phyloP scores from a whole-genome alignment of 2,797 vertebrate genomes.

The Simalia tracyae region DNA sequence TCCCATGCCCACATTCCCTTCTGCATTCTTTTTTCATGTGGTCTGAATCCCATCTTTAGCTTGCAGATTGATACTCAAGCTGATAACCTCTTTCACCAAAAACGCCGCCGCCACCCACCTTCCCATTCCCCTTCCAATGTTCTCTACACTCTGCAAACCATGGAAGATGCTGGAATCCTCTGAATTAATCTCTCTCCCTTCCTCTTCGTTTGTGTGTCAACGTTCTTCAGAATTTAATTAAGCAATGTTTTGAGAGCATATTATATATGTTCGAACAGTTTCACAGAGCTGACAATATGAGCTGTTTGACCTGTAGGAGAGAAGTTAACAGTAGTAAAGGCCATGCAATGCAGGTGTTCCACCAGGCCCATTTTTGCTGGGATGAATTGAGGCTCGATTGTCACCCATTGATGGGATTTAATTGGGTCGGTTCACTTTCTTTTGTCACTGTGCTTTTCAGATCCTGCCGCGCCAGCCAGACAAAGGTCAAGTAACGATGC shows the following conservation, averaged over 20 bases:
- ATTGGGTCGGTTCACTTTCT: constrained; percentile 26
- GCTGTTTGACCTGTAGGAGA: constrained; percentile 71
- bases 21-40: constrained; percentile 38
- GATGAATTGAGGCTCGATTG: constrained; percentile 24
- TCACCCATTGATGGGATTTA: constrained; percentile 42
- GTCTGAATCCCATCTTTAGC: constrained; percentile 27
- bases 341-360: constrained; percentile 24
- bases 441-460: constrained; percentile 33
- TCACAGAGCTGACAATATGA: constrained; percentile 60
- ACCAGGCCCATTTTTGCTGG: constrained; percentile 22
- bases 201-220: constrained; percentile 69
- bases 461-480: neutral
- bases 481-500: neutral
- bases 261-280: constrained; percentile 72
- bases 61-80: constrained; percentile 64
- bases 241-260: constrained; percentile 70
- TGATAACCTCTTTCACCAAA: constrained; percentile 65
- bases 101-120: too few relatives aligned
- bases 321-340: constrained; percentile 56
- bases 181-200: constrained; percentile 69
- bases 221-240: constrained; percentile 76
- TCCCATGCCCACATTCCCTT: constrained; percentile 44
- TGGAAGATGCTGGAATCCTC: constrained; percentile 61
- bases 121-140: neutral
- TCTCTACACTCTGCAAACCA: constrained; percentile 73